These are phyloP conservation scores for Deilephila porcellus DNA, from an alignment of 2,888 invertebrate genomes.

Conservation along the genomic window DNA sequence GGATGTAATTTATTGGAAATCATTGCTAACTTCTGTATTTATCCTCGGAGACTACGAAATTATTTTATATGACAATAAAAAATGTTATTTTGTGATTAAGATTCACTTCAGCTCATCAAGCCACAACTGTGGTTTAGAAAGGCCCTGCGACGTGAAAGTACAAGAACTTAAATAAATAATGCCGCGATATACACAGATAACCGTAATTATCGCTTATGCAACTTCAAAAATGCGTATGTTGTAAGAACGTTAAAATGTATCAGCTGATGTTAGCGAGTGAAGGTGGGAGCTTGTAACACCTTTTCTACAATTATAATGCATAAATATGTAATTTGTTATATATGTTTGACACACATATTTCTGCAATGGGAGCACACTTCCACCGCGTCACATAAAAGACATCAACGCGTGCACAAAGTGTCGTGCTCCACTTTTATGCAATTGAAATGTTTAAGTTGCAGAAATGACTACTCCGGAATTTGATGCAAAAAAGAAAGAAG, in stretches of 20 bases:
- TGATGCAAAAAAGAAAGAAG: too few relatives aligned
- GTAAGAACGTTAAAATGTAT: constrained; percentile 34
- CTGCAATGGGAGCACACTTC: neutral
- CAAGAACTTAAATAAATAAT: constrained; percentile 23
- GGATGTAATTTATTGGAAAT: neutral
- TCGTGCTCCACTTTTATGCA: neutral
- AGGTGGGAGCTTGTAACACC: neutral
- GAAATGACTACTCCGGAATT: too few relatives aligned
- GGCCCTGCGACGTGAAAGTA: constrained; percentile 25
- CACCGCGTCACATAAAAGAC: constrained; percentile 41
- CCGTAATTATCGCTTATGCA: constrained; percentile 8
- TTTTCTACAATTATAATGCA: neutral
- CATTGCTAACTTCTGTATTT: too few relatives aligned
- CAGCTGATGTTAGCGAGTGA: constrained; percentile 15
- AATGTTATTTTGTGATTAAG: too few relatives aligned
- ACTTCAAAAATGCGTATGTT: constrained; percentile 9
- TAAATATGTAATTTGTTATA: neutral
- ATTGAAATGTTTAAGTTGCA: too few relatives aligned
- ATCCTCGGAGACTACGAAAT: too few relatives aligned
- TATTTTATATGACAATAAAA: too few relatives aligned
- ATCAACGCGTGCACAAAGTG: constrained; percentile 43
- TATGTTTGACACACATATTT: neutral
- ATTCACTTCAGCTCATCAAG: constrained; percentile 13
- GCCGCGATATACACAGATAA: neutral
- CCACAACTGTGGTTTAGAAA: constrained; percentile 35